Base-by-base conservation (phyloP, 92 coral and sea anemone species). In the Zoanthus sociatus region DNA sequence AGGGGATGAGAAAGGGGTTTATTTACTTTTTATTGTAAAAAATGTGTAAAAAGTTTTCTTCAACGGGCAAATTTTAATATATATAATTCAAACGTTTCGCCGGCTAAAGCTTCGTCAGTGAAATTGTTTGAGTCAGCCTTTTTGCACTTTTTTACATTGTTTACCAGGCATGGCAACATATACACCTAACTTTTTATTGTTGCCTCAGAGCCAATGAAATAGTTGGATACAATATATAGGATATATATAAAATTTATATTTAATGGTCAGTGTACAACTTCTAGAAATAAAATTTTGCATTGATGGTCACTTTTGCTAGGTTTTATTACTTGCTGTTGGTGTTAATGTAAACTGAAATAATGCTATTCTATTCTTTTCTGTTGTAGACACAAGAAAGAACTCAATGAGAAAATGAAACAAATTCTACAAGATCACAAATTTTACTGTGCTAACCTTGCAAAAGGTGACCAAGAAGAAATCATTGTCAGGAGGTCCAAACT, bases 401-500 rank as follows among this genome's bases (percentile, higher is more conserved):
- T 76, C 20, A 9, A 44, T 76, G 17, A 31, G 54, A 76, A 76
- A 31, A 31, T 76, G 81, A 51, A 76, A 76, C 50, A 76, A 76
- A 32, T 76, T 47, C 54, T 76, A 15, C 47, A 76, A 76, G 81
- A 76, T 21, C 81, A 76, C 81, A 76, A 31, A 31, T 45, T 31
- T 9, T 31, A 45, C 60, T 76, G 61, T 61, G 31, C 68, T 61
- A 61, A 16, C 68, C 68, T 61, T 61, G 68, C 68, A 15, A 61
- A 15, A 61, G 68, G 68, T 61, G 68, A 61, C 26, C 68, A 61
- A 61, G 68, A 15, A 61, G 68, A 61, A 16, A 15, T 61, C 68
- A 16, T 61, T 61, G 26, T 61, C 21, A 61, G 68, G 68, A 61
- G 68, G 68, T 61, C 68, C 21, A 61, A 67, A 61, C 78, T 48